Evolutionary conservation across 37 sponge, comb jelly and placozoan genomes (phyloP).

Genomic region (Bolinopsis microptera): DNA sequence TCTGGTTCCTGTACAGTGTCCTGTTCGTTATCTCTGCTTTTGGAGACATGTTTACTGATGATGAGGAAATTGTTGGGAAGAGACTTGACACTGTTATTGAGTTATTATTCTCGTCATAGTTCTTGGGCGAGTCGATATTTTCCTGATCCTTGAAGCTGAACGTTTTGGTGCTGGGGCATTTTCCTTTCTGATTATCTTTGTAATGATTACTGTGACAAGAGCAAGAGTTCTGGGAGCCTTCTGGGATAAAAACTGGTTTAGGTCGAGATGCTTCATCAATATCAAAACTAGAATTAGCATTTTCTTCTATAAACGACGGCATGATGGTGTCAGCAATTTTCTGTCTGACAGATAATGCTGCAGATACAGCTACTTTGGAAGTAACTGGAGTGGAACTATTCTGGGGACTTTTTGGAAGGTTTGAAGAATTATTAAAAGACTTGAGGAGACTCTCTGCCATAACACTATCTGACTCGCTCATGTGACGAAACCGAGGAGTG

Average conservation of each 20-base stretch:
- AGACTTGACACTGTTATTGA: background rate
- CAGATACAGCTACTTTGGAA: background rate
- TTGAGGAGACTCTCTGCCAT: slow-evolving; percentile 40
- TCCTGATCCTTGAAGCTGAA: slow-evolving; percentile 53
- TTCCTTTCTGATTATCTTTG: background rate
- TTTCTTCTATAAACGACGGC: slow-evolving; percentile 26
- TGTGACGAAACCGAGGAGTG: background rate
- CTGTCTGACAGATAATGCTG: background rate
- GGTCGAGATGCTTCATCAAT: slow-evolving; percentile 22
- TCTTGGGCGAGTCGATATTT: slow-evolving; percentile 1
- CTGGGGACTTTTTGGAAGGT: background rate
- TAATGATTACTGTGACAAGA: background rate
- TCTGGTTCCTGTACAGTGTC: background rate
- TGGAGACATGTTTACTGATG: too few species aligned
- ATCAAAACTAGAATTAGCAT: slow-evolving; percentile 52
- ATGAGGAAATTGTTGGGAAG: background rate
- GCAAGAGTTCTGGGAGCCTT: slow-evolving; percentile 35
- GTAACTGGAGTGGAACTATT: background rate
- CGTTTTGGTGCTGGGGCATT: background rate
- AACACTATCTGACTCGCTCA: slow-evolving; percentile 12
- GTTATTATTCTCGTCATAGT: background rate
- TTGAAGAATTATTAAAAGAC: background rate
- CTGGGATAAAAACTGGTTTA: slow-evolving; percentile 32
- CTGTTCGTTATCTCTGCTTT: background rate
- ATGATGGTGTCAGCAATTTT: background rate